Conservation (phyloP, 1,140 invertebrate species). For the Eurosta solidaginis region DNA sequence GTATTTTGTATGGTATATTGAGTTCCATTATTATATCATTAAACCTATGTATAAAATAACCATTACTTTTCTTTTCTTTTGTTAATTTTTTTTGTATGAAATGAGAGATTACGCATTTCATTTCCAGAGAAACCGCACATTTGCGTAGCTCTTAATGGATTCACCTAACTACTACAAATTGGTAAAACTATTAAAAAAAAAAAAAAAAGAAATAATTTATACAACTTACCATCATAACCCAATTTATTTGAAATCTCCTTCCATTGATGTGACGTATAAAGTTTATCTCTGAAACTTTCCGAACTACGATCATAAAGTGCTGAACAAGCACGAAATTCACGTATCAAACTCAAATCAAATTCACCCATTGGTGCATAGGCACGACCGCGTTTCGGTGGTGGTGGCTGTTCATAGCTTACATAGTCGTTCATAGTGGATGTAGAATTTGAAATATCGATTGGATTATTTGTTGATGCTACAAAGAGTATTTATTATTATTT, state of each 20-base stretch:
- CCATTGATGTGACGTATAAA: conserved; percentile 47
- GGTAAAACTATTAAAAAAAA: neutral
- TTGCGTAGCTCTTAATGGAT: too few species aligned
- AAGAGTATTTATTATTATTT: neutral
- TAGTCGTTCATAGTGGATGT: neutral
- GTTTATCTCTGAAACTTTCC: conserved; percentile 53
- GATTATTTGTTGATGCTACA: neutral
- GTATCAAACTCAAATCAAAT: conserved; percentile 55
- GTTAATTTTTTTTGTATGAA: too few species aligned
- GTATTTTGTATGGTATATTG: too few species aligned
- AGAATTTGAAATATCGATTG: neutral
- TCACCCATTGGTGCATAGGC: conserved; percentile 53
- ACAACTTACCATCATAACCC: conserved; percentile 53
- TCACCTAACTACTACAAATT: neutral
- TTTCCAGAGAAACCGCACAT: too few species aligned
- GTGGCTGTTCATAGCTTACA: neutral
- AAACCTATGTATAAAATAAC: too few species aligned
- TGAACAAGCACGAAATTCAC: conserved; percentile 51
- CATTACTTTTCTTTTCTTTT: too few species aligned
- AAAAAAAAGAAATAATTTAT: neutral
- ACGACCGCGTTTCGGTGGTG: conserved; percentile 41
- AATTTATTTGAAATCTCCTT: conserved; percentile 53
- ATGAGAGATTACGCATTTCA: too few species aligned
- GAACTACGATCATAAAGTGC: conserved; percentile 53
- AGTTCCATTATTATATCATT: too few species aligned